Evolutionary conservation across 1,140 invertebrate species (phyloP), one percentile per base, ranked within the genome.

Genomic region (Hycleus cichorii): DNA sequence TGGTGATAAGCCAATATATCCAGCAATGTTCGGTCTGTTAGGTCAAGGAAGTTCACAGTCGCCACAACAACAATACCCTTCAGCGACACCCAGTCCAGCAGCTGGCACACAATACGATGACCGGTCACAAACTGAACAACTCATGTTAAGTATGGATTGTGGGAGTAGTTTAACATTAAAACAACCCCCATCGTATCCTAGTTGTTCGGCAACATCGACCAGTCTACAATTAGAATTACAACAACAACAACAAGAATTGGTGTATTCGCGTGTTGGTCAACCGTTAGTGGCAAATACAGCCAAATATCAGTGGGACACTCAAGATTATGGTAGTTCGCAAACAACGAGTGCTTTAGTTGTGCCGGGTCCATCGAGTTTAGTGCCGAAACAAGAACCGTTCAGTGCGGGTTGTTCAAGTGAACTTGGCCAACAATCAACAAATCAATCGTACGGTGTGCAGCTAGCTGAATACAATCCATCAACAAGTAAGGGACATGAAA

Each of bases 401-500:
- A 81, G 78, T 62, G 71, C 77, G 10, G 66, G 72, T n/a, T 73
- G 71, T 47, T 73, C 74, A 5, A 69, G 72, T 50, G 72, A 76
- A 39, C 60, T 71, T 6, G 63, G 76, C 53, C 72, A 75, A 40
- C 65, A 74, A 56, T 45, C 61, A 4, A 63, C 69, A 12, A 65
- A 72, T 47, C 54, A 71, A 12, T 73, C 75, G 4, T 75, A 81
- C 42, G 77, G 81, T 8, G 87, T 93, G 0, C 86, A 91, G 64
- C 76, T 96, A 47, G 93, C 93, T 1, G 92, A 95, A 68, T 95
- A 94, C 77, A 93, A 93, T 75, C 92, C 91, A 2, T 91, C 90
- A 55, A 96, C 93, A 8, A 94, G 91, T 60, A 95, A 96, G 74
- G 93, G 93, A 2, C 92, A 95, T 73, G 93, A 96, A 74, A 96